Percentiles rank a stretch among this genome's conserved stretches.
Conservation (phyloP, 1,140 invertebrate genomes). For the Hyles vespertilio region DNA sequence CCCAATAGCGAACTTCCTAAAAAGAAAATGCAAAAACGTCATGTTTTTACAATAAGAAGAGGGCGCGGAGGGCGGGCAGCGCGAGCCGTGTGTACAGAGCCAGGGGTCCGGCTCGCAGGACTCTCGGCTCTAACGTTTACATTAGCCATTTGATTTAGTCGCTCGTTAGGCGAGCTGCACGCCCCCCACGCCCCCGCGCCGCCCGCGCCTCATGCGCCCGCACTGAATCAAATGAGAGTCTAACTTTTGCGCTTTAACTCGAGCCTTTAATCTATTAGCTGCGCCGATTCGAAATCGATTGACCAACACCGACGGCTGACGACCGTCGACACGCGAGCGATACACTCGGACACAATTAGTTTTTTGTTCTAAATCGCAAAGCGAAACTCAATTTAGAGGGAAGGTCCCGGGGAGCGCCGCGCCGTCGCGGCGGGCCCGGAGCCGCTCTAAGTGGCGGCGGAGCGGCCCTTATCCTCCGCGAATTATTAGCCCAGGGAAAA, state of each 20-base stretch:
- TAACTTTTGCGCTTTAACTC: no score
- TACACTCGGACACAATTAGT: constrained; percentile 31
- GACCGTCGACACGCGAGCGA: constrained; percentile 9
- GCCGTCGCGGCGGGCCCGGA: constrained; percentile 6
- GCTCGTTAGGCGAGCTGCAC: no score
- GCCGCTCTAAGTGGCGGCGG: constrained; percentile 32
- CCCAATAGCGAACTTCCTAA: no score
- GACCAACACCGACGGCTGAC: constrained; percentile 16
- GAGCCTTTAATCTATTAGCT: no score
- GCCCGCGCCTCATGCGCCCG: no score
- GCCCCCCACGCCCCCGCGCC: no score
- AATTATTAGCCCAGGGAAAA: constrained; percentile 46
- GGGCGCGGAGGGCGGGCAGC: no score
- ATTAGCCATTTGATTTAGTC: no score
- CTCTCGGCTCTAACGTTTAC: neutral
- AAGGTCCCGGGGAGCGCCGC: constrained; percentile 33
- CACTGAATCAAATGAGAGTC: no score
- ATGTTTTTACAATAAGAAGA: no score
- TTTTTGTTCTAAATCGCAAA: constrained; percentile 50
- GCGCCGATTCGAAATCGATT: neutral
- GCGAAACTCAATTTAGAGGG: constrained; percentile 50
- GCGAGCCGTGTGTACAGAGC: no score
- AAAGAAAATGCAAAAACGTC: no score
- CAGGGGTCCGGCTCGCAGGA: neutral
- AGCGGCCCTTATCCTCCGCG: constrained; percentile 31